These are phyloP conservation scores for Ladona fulva DNA, from an alignment of 1,140 invertebrate genomes.

Conservation along the genomic window DNA sequence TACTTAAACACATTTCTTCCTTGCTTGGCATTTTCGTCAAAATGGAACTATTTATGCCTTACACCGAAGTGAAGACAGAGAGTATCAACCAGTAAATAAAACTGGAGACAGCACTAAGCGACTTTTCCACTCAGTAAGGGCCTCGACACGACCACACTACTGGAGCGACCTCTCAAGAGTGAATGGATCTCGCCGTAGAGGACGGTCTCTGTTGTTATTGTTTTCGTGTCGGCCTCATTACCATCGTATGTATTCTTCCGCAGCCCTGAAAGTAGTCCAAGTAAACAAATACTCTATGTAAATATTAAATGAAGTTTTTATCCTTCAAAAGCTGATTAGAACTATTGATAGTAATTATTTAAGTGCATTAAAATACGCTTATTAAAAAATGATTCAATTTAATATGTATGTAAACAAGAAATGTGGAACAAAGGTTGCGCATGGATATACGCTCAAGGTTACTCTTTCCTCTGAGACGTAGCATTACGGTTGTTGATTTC, in stretches of 20 bases:
- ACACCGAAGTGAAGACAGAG: no score
- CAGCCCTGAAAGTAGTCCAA: background rate
- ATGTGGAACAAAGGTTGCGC: constrained; percentile 7
- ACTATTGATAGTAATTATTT: background rate
- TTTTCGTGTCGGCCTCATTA: constrained; percentile 4
- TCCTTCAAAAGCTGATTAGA: background rate
- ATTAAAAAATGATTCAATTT: background rate
- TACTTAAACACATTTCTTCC: constrained; percentile 30
- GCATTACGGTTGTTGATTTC: background rate
- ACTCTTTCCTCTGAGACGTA: background rate
- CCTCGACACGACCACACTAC: no score
- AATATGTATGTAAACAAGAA: background rate
- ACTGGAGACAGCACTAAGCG: no score
- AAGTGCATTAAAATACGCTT: background rate
- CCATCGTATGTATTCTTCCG: background rate
- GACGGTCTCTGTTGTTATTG: background rate
- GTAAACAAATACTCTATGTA: background rate
- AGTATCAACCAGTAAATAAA: no score
- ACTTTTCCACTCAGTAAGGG: no score
- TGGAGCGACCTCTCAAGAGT: background rate
- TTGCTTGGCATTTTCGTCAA: constrained; percentile 31
- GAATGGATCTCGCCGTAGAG: background rate
- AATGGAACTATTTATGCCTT: background rate
- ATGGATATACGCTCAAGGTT: constrained; percentile 9
- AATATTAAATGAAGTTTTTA: background rate